Percentiles rank a stretch among this genome's conserved stretches.
Evolutionary conservation across 2,888 invertebrate genomes (phyloP).

Genomic region (Aricia artaxerxes): DNA sequence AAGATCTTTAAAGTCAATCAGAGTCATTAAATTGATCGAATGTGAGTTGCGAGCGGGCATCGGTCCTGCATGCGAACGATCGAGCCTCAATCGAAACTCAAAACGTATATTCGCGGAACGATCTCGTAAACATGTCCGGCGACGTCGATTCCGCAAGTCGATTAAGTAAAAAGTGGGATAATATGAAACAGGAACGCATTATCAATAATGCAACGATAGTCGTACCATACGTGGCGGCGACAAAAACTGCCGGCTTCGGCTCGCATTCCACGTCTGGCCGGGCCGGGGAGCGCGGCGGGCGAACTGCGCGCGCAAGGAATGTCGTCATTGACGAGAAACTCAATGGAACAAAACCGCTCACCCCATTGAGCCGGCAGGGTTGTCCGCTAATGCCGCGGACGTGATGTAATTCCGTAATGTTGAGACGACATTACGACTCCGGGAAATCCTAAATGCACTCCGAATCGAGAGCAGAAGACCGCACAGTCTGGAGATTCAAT

Average conservation of each 20-base stretch:
- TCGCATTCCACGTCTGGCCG: conserved; percentile 47
- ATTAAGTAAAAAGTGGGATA: conserved; percentile 34
- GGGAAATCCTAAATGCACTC: conserved; percentile 19
- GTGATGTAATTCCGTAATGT: conserved; percentile 26
- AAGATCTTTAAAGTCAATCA: conserved; percentile 23
- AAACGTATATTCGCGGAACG: conserved; percentile 22
- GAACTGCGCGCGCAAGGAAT: conserved; percentile 41
- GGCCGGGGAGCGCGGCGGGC: conserved; percentile 43
- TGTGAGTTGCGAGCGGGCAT: not conserved
- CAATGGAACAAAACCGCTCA: conserved; percentile 51
- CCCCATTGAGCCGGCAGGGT: conserved; percentile 37
- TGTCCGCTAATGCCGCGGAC: conserved; percentile 30
- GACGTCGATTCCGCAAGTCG: conserved; percentile 34
- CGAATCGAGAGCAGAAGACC: not conserved
- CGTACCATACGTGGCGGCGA: conserved; percentile 34
- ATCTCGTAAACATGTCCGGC: conserved; percentile 29
- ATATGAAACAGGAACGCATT: conserved; percentile 31
- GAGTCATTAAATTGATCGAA: not conserved
- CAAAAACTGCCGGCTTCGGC: conserved; percentile 38
- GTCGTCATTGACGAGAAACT: conserved; percentile 51
- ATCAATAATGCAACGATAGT: conserved; percentile 40
- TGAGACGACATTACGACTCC: conserved; percentile 7
- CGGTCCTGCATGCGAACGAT: not conserved
- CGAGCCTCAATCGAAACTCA: conserved; percentile 6
- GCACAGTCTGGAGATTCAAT: not conserved